phyloP scores from a whole-genome alignment of 2,113 vertebrate genomes.

The Thalassoma bifasciatum region DNA sequence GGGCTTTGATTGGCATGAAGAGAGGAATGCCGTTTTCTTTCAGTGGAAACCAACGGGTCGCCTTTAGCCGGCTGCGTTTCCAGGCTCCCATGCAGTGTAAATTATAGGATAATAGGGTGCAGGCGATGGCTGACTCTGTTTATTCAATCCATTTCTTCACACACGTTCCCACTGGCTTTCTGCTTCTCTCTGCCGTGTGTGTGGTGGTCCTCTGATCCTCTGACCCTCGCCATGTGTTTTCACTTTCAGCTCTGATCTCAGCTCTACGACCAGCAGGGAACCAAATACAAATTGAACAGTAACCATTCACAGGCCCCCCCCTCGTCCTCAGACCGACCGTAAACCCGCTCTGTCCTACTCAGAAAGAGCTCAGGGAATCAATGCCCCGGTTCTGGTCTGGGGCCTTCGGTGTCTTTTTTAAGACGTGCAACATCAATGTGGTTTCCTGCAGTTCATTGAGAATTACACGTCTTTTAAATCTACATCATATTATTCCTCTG shows the following conservation, averaged over 20 bases:
- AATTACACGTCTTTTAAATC: slow-evolving; percentile 51
- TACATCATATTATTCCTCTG: slow-evolving; percentile 32
- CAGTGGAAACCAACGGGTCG: slow-evolving; percentile 83
- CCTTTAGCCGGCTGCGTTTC: slow-evolving; percentile 88
- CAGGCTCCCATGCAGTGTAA: slow-evolving; percentile 96
- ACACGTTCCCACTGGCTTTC: slow-evolving; percentile 93
- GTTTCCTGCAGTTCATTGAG: slow-evolving; percentile 42
- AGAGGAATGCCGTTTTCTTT: slow-evolving; percentile 82
- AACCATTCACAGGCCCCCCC: slow-evolving; percentile 97
- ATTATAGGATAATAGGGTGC: slow-evolving; percentile 98
- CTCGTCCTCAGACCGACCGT: slow-evolving; percentile 91
- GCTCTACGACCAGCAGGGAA: slow-evolving; percentile 99
- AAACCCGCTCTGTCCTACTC: slow-evolving; percentile 94
- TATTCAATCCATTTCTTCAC: slow-evolving; percentile 98
- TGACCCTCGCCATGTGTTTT: slow-evolving; percentile 99
- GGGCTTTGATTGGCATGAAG: slow-evolving; percentile 89
- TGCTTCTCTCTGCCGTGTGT: slow-evolving; percentile 90
- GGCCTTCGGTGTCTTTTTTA: slow-evolving; percentile 2
- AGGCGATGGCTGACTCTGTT: slow-evolving; percentile 96
- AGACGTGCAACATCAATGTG: slow-evolving; percentile 22
- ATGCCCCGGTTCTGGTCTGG: slow-evolving; percentile 78
- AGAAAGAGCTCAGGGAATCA: slow-evolving; percentile 82
- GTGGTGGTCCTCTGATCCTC: slow-evolving; percentile 99
- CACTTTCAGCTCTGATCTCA: slow-evolving; percentile 99
- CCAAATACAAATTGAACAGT: slow-evolving; percentile 99